Percentiles rank a stretch among this genome's conserved stretches.
Conservation (phyloP, 2,113 vertebrate species). For the western clawed frog (Xenopus tropicalis) region DNA sequence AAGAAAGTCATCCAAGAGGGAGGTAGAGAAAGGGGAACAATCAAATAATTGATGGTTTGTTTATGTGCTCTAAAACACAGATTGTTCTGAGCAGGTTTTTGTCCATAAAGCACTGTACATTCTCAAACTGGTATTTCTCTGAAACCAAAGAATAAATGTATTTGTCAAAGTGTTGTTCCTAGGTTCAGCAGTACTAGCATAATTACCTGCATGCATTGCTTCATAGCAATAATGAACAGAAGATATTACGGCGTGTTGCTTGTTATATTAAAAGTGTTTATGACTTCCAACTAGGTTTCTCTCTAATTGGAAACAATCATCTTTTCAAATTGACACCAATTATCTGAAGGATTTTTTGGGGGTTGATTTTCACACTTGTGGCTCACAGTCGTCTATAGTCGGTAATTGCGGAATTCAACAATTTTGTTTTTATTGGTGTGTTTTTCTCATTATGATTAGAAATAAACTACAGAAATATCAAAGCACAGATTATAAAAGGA, state of each 20-base stretch:
- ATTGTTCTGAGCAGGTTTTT: slow-evolving; percentile 12
- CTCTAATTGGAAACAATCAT: background rate
- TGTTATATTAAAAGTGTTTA: background rate
- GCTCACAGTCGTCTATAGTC: background rate
- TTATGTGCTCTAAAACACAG: slow-evolving; percentile 6
- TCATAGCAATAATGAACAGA: background rate
- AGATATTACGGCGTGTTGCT: background rate
- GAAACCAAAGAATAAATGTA: background rate
- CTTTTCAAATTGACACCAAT: background rate
- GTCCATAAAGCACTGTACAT: background rate
- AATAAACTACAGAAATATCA: background rate
- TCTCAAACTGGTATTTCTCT: background rate
- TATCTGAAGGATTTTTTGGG: background rate
- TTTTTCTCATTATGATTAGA: background rate
- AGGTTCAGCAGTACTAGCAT: background rate
- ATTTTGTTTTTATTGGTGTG: background rate
- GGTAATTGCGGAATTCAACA: background rate
- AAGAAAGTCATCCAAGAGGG: slow-evolving; percentile 10
- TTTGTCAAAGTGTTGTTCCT: background rate
- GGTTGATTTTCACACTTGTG: background rate
- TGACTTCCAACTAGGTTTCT: background rate
- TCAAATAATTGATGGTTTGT: slow-evolving; percentile 12
- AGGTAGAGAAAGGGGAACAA: slow-evolving; percentile 16
- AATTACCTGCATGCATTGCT: background rate
- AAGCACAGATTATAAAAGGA: too few species aligned